These are phyloP conservation scores for Poicephalus meyeri DNA, from an alignment of 2,113 vertebrate genomes.

Conservation along the genomic window DNA sequence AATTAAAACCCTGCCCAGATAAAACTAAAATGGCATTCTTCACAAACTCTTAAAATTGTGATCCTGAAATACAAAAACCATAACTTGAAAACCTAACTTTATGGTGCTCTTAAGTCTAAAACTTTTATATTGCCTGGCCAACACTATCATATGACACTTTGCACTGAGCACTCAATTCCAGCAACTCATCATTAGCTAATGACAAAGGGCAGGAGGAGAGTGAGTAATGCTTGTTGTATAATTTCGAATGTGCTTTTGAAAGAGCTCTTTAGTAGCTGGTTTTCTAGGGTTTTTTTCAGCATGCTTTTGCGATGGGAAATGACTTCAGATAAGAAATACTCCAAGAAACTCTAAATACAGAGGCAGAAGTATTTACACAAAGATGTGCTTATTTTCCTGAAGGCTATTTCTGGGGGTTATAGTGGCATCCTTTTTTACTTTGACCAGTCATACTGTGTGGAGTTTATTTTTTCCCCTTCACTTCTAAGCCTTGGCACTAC, in stretches of 20 bases:
- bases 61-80: background rate
- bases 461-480: background rate
- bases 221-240: background rate
- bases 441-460: background rate
- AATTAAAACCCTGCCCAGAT: background rate
- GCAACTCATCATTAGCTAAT: background rate
- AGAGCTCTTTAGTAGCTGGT: background rate
- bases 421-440: background rate
- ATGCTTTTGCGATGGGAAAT: background rate
- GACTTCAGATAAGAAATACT: background rate
- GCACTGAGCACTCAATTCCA: background rate
- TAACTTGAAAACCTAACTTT: background rate
- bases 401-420: background rate
- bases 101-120: background rate
- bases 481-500: background rate
- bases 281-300: background rate
- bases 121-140: background rate
- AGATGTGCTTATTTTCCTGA: background rate
- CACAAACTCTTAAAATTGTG: background rate
- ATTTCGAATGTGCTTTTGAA: background rate
- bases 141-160: background rate
- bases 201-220: background rate
- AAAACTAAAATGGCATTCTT: background rate
- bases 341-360: background rate
- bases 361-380: slow-evolving; percentile 2